These are phyloP conservation scores for Mesocricetus auratus DNA, from an alignment of 2,113 vertebrate species.

Conservation along the genomic window DNA sequence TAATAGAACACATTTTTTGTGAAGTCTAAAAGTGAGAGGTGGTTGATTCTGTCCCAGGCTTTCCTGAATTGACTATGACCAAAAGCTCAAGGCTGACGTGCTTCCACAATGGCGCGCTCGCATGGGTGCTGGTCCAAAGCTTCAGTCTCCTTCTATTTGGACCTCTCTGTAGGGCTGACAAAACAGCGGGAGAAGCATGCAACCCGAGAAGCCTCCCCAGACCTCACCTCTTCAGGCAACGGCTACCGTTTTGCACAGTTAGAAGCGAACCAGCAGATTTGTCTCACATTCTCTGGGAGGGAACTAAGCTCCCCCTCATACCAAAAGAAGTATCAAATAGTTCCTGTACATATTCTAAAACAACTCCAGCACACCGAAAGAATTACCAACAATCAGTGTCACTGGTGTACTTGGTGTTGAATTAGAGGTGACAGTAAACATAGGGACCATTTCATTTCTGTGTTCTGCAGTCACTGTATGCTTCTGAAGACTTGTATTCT, in stretches of 20 bases:
- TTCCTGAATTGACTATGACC: neutral
- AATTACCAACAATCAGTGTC: slow-evolving; percentile 34
- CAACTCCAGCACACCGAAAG: slow-evolving; percentile 13
- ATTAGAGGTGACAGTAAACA: neutral
- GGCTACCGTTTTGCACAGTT: neutral
- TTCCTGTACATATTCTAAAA: neutral
- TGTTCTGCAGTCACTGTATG: neutral
- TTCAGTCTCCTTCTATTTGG: neutral
- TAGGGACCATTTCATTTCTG: neutral
- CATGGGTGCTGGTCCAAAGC: neutral
- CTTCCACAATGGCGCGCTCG: neutral
- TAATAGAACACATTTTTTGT: neutral
- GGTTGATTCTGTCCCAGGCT: neutral
- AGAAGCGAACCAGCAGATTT: neutral
- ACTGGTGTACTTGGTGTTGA: neutral
- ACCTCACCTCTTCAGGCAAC: neutral
- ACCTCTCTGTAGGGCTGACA: neutral
- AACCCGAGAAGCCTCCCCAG: neutral
- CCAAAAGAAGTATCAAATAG: neutral
- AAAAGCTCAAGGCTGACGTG: neutral
- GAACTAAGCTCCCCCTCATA: neutral
- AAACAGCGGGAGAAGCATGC: neutral
- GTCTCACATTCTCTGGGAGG: neutral
- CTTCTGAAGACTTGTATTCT: slow-evolving; percentile 62
- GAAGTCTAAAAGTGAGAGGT: neutral